Percentiles rank a stretch among this genome's conserved stretches.
phyloP scores from a whole-genome alignment of 2,888 invertebrate species.

The Amorpha juglandis region DNA sequence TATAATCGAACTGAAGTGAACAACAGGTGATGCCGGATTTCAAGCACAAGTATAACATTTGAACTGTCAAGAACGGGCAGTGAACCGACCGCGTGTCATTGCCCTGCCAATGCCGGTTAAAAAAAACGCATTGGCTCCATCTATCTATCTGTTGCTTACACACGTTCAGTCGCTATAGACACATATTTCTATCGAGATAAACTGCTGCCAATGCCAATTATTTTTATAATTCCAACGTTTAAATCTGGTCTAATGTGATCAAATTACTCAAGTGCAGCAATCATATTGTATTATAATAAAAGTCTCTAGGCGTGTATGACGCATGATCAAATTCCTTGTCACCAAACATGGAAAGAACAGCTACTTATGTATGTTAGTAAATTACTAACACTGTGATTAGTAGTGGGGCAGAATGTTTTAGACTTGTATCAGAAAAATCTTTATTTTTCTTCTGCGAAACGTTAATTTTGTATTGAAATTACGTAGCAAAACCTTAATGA shows the following conservation, averaged over 20 bases:
- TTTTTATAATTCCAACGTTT: slow-evolving; percentile 7
- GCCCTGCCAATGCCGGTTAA: slow-evolving; percentile 80
- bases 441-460: background rate
- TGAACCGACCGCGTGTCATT: slow-evolving; percentile 79
- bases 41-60: slow-evolving; percentile 75
- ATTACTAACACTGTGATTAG: background rate
- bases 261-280: background rate
- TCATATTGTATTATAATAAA: background rate
- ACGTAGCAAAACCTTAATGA: background rate
- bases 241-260: background rate
- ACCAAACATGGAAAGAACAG: background rate
- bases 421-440: too few species aligned
- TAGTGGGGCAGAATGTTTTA: background rate
- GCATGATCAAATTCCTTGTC: background rate
- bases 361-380: too few species aligned
- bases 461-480: background rate
- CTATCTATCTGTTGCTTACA: slow-evolving; percentile 64
- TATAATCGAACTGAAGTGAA: slow-evolving; percentile 50
- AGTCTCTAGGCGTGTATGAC: too few species aligned
- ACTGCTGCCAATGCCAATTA: slow-evolving; percentile 41
- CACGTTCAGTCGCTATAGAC: slow-evolving; percentile 51
- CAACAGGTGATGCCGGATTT: slow-evolving; percentile 68
- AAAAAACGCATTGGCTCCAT: slow-evolving; percentile 78
- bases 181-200: slow-evolving; percentile 58
- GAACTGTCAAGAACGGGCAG: slow-evolving; percentile 84